phyloP scores from a whole-genome alignment of 92 coral and sea anemone species.

The Desmophyllum pertusum region DNA sequence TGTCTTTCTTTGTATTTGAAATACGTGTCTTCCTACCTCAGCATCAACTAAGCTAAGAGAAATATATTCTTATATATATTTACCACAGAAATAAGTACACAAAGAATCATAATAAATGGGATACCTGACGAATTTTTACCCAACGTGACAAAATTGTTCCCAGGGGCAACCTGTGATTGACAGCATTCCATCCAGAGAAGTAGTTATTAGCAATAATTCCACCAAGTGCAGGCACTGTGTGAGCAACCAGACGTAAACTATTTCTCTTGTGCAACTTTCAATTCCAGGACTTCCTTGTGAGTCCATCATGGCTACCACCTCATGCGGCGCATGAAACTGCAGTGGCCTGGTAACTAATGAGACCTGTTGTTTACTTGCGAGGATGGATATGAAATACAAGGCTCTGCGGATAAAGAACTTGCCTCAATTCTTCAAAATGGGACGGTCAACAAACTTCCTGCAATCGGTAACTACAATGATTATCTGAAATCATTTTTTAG shows the following conservation, averaged over 20 bases:
- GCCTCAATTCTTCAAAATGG: constrained; percentile 54
- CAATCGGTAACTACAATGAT: constrained; percentile 34
- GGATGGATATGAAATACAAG: constrained; percentile 53
- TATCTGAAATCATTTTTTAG: too few relatives aligned
- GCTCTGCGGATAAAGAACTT: constrained; percentile 39
- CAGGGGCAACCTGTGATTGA: too few relatives aligned
- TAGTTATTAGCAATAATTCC: too few relatives aligned
- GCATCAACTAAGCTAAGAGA: too few relatives aligned
- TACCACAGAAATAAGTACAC: too few relatives aligned
- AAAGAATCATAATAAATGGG: not conserved
- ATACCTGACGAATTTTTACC: too few relatives aligned
- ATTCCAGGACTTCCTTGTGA: constrained; percentile 56
- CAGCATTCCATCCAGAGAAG: too few relatives aligned
- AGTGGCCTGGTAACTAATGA: constrained; percentile 54
- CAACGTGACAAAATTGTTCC: too few relatives aligned
- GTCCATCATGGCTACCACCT: constrained; percentile 28
- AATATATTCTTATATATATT: too few relatives aligned
- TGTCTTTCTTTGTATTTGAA: too few relatives aligned
- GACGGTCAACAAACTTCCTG: constrained; percentile 39
- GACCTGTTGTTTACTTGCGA: constrained; percentile 49
- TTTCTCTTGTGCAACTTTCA: not conserved
- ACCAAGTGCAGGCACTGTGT: too few relatives aligned
- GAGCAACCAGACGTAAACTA: too few relatives aligned
- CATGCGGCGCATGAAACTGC: constrained; percentile 53
- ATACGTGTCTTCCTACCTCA: not conserved